phyloP scores from a whole-genome alignment of 2,113 vertebrate species.

The Gopherus flavomarginatus region DNA sequence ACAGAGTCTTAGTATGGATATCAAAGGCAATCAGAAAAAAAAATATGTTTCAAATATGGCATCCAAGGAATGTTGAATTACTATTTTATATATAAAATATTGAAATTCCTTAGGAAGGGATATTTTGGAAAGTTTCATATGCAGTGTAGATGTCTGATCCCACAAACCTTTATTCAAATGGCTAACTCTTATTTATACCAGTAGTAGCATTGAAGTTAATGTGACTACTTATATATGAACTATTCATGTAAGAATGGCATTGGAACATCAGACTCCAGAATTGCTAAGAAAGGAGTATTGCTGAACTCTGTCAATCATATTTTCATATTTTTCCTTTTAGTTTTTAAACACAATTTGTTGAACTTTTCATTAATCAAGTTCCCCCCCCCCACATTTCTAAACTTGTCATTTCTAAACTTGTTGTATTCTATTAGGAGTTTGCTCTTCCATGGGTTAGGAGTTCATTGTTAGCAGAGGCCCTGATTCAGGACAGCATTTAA shows the following conservation, averaged over 20 bases:
- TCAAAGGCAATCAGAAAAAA: not conserved
- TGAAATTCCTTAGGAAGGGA: not conserved
- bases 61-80: not conserved
- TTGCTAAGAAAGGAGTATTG: not conserved
- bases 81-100: not conserved
- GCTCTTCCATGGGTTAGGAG: not conserved
- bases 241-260: not conserved
- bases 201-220: not conserved
- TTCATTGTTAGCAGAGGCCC: not conserved
- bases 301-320: not conserved
- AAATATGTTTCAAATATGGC: not conserved
- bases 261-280: not conserved
- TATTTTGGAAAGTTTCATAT: not conserved
- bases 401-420: not conserved
- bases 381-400: not conserved
- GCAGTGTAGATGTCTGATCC: not conserved
- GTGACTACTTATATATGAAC: not conserved
- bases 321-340: not conserved
- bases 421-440: not conserved
- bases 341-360: not conserved
- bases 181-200: not conserved
- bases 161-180: not conserved
- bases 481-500: not conserved
- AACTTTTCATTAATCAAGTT: not conserved
- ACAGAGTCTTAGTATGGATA: not conserved